Evolutionary conservation across 2,888 invertebrate species (phyloP), one percentile per base, ranked within the genome.

Genomic region (Nemotelus pantherinus): DNA sequence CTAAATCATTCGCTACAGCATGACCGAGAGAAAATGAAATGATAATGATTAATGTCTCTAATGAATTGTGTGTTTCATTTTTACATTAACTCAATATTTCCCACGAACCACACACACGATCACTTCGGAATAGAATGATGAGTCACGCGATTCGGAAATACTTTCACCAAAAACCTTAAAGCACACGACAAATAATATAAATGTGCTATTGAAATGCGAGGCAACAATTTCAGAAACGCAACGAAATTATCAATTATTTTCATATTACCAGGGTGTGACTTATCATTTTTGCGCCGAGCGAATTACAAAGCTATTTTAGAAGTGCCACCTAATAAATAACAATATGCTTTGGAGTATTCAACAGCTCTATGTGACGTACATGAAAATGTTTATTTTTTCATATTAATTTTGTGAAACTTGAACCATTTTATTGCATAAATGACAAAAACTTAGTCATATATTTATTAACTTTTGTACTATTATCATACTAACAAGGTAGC

Each of bases 1-100:
- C 70, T 70, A 70, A 70, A 55, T 47, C 70, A 70, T 70, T 70
- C 70, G 70, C 70, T 70, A 70, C 43, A 70, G 70, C 70, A 70
- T 70, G 70, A 70, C 70, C 9, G 55, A 70, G 70, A 55, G 47
- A 70, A n/a, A 67, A 48, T 48, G 25, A 55, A 43, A 70, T 70
- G 70, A 70, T 70, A 53, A 53, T 55, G 70, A 70, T 70, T 70
- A 70, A 70, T 70, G 53, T 70, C 53, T 53, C 70, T 53, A 41
- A 53, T 70, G 70, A 70, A 55, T 47, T 70, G 70, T 67, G 48
- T 70, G 67, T 67, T 67, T 67, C 67, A 67, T 67, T 55, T 68
- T 55, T 55, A 70, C 70, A 70, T 70, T 53, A 70, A 43, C 55
- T 70, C 55, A 70, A 70, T 45, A n/a, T 65, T 65, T 65, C 65